Evolutionary conservation across 2,888 invertebrate genomes (phyloP), one percentile per base, ranked within the genome.

Genomic region (Ophioninae sp.): DNA sequence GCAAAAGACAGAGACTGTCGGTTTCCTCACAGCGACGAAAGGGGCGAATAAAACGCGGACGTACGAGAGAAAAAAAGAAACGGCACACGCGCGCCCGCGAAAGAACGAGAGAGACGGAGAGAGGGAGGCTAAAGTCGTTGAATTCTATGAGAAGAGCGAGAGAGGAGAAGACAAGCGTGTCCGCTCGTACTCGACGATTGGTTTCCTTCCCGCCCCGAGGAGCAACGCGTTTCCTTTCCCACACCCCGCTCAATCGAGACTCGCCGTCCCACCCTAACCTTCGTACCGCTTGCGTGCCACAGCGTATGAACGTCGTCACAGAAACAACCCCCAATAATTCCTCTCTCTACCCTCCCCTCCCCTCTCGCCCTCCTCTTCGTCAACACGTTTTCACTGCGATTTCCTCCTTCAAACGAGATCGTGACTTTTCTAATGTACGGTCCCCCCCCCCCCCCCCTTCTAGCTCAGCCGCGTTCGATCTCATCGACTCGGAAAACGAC

Each of bases 101-200:
- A 17, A 50, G 50, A n/a, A 10, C 21, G 56, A 6, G 57, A 69
- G 23, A 69, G 56, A 30, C 50, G 10, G 44, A 37, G 59, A 17
- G 72, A 72, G 65, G 21, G 39, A 57, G n/a, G 41, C 41, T 57
- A 56, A 69, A 39, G 17, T 20, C 6, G 39, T 21, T 21, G 56
- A 39, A 75, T 57, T 39, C 56, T 37, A 65, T 6, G 30, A 67
- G 56, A 59, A 64, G 59, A 65, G 74, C 59, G 65, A 73, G 59
- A 37, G 70, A 75, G 74, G 57, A 79, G 37, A 64, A 57, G 65
- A 70, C 56, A 75, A 61, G 78, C 30, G 30, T 72, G 80, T 64
- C 68, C 76, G 82, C 75, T 83, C 83, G 84, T 85, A 82, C 86
- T 80, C 92, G 89, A 91, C 91, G 92, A 93, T 92, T 93, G 92